Percentiles rank a stretch among this genome's conserved stretches.
Conservation (phyloP, 2,888 invertebrate genomes). For the Lobophora halterata region DNA sequence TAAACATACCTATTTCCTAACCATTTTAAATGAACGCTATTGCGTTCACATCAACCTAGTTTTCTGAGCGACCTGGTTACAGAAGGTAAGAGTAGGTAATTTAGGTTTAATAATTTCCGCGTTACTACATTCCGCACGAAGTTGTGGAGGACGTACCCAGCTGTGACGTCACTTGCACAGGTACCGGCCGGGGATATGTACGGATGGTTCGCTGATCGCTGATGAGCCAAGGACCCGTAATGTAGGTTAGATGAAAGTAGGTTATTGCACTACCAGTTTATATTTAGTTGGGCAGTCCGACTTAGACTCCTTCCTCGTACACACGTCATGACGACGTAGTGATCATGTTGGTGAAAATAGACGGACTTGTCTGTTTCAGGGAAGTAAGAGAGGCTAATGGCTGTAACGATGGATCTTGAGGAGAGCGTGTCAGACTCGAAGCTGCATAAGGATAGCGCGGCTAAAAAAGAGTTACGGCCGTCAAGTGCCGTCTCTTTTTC, state of each 20-base stretch:
- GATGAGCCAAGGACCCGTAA: slow-evolving; percentile 66
- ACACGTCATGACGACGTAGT: slow-evolving; percentile 46
- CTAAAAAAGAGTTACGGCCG: slow-evolving; percentile 68
- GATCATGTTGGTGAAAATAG: slow-evolving; percentile 44
- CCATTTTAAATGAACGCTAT: slow-evolving; percentile 37
- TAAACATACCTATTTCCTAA: slow-evolving; percentile 19
- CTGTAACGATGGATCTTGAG: slow-evolving; percentile 74
- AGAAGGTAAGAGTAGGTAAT: slow-evolving; percentile 65
- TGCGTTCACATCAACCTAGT: slow-evolving; percentile 56
- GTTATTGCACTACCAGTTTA: slow-evolving; percentile 74
- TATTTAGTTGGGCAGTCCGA: slow-evolving; percentile 61
- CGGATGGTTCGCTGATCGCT: slow-evolving; percentile 52
- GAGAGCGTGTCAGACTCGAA: slow-evolving; percentile 74
- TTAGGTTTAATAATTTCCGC: slow-evolving; percentile 70
- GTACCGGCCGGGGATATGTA: slow-evolving; percentile 73
- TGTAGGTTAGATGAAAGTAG: slow-evolving; percentile 78
- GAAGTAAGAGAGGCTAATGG: slow-evolving; percentile 57
- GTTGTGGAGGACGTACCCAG: slow-evolving; percentile 53
- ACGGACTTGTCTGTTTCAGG: slow-evolving; percentile 50
- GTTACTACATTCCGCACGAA: slow-evolving; percentile 55
- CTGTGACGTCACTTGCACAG: slow-evolving; percentile 68
- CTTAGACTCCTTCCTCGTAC: slow-evolving; percentile 43
- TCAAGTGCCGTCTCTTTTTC: slow-evolving; percentile 68
- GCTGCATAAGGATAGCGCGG: slow-evolving; percentile 64
- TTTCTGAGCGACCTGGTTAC: slow-evolving; percentile 53